Evolutionary conservation across 2,797 vertebrate genomes (phyloP).

Genomic region (Brachyrhaphis roseni): DNA sequence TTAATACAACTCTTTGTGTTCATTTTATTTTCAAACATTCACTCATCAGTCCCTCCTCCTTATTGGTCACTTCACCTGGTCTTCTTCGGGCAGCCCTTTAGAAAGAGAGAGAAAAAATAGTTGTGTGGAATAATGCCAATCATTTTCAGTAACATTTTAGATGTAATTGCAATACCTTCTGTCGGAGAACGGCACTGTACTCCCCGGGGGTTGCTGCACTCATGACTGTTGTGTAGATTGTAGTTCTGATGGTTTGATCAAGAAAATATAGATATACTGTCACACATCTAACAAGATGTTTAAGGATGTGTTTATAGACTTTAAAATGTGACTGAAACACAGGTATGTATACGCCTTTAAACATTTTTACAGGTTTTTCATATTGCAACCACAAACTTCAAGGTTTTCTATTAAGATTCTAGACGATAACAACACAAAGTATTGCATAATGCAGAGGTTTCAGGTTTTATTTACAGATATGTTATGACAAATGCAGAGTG

Average conservation of each 20-base stretch:
- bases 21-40: background rate
- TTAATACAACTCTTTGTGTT: too few species aligned
- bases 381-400: background rate
- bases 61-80: background rate
- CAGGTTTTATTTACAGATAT: slow-evolving; percentile 2
- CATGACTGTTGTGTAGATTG: slow-evolving; percentile 83
- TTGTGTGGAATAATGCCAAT: background rate
- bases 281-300: background rate
- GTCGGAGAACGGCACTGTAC: slow-evolving; percentile 71
- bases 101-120: slow-evolving; percentile 11
- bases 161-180: slow-evolving; percentile 50
- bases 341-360: background rate
- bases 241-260: slow-evolving; percentile 60
- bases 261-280: background rate
- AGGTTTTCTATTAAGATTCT: background rate
- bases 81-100: slow-evolving; percentile 41
- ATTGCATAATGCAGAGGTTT: background rate
- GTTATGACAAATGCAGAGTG: background rate
- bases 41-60: background rate
- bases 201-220: slow-evolving; percentile 74
- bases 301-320: background rate
- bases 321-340: background rate
- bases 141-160: background rate
- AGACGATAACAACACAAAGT: background rate
- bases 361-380: background rate